These are phyloP conservation scores for Zaprionus africanus DNA, from an alignment of 1,140 invertebrate species.

Conservation along the genomic window DNA sequence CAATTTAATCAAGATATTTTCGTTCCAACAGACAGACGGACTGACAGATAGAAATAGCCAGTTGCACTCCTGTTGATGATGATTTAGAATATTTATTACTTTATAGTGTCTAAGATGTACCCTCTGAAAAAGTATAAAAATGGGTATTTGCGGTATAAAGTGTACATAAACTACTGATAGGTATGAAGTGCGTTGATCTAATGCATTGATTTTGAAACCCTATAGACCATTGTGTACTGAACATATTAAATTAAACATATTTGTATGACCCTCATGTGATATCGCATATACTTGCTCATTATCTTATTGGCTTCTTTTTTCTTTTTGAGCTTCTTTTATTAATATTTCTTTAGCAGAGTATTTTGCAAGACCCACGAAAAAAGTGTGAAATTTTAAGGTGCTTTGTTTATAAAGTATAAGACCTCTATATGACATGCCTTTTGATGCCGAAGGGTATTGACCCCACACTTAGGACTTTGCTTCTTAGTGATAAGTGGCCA, in stretches of 20 bases:
- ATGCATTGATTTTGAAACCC: background rate
- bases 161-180: background rate
- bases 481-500: constrained; percentile 7
- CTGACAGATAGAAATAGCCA: too few relatives aligned
- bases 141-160: too few relatives aligned
- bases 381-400: constrained; percentile 41
- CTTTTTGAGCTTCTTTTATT: constrained; percentile 30
- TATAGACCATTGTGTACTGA: background rate
- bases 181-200: background rate
- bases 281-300: background rate
- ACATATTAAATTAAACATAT: background rate
- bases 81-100: too few relatives aligned
- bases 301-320: constrained; percentile 31
- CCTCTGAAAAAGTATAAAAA: too few relatives aligned
- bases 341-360: constrained; percentile 20
- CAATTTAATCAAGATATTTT: too few relatives aligned
- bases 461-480: constrained; percentile 22
- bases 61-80: too few relatives aligned
- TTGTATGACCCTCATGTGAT: background rate
- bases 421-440: constrained; percentile 17
- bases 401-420: constrained; percentile 37
- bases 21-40: too few relatives aligned
- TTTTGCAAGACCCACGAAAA: constrained; percentile 32
- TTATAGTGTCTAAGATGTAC: too few relatives aligned
- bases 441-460: background rate